Evolutionary conservation across 2,888 invertebrate genomes (phyloP), one percentile per base, ranked within the genome.

Genomic region (Drosophila hamatofila): DNA sequence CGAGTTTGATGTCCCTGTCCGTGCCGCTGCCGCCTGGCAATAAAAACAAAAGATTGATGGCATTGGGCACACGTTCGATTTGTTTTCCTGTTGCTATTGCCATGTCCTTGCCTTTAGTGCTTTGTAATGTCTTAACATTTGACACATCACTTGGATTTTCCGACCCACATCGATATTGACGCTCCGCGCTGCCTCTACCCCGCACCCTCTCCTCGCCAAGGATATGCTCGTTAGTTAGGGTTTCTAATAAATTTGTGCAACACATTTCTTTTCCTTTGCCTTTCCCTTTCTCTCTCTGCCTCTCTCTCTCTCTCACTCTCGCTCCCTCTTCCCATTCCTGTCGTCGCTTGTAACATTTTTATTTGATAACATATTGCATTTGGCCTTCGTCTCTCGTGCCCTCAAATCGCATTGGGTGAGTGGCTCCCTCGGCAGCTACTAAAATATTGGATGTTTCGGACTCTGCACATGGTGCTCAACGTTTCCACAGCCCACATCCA

Each of bases 61-160:
- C 88, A 87, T 89, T 89, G 90, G 89, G 90, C 87, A 88, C 87
- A 88, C 87, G 89, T 88, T 88, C 90, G 90, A 87, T 87, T 87
- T 87, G 89, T 87, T 90, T 89, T 90, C 86, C 88, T 85, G 89
- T 89, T 85, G 85, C 89, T 89, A 72, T 72, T 76, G 72, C 77
- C 87, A 55, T 77, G 80, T 73, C 83, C 75, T 75, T 83, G 72
- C 74, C 64, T 87, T 89, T 89, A 84, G 82, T 90, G 89, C 89
- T 84, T 88, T 90, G 91, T 90, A 91, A 91, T 91, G 91, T 91
- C 91, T 91, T 91, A 91, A 91, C 91, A 91, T 91, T 91, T 91
- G 91, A 91, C 91, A 91, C 91, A 90, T 91, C 91, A 89, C 89
- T 91, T 78, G 87, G 85, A 83, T 80, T 90, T 78, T 69, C 66